These are phyloP conservation scores for Campaea margaritaria DNA, from an alignment of 2,888 invertebrate species.

Conservation along the genomic window DNA sequence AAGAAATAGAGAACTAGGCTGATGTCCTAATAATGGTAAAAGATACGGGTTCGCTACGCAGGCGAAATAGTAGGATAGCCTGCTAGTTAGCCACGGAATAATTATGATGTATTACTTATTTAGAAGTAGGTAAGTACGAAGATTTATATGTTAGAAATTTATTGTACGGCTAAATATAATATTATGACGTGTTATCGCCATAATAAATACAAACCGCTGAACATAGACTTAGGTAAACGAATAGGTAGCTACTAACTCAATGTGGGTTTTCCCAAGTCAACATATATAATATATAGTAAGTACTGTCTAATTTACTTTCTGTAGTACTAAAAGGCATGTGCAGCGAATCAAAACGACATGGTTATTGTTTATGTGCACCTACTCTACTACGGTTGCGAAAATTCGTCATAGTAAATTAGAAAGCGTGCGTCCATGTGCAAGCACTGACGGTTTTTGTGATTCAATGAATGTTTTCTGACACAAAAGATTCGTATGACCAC, in stretches of 20 bases:
- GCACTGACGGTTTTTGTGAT: constrained; percentile 46
- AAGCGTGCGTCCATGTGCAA: constrained; percentile 65
- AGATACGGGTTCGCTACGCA: too few species aligned
- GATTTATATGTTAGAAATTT: too few species aligned
- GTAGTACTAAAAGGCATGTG: constrained; percentile 43
- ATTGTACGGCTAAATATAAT: too few species aligned
- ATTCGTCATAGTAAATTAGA: constrained; percentile 80
- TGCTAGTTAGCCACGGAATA: too few species aligned
- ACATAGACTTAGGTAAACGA: neutral
- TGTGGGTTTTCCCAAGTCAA: constrained; percentile 20
- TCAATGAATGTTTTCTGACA: constrained; percentile 38
- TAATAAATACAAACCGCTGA: neutral
- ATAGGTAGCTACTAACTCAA: neutral
- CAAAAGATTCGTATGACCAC: constrained; percentile 20
- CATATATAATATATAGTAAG: neutral
- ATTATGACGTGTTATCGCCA: too few species aligned
- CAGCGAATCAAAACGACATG: constrained; percentile 54
- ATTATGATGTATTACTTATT: too few species aligned
- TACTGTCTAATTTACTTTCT: constrained; percentile 4
- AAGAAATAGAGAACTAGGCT: too few species aligned
- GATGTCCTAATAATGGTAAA: too few species aligned
- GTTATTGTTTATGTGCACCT: constrained; percentile 43
- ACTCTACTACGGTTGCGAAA: constrained; percentile 59
- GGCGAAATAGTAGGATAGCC: too few species aligned
- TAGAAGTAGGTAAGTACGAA: too few species aligned